Conservation (phyloP, 2,797 vertebrate genomes). For the Labeo calbasu region DNA sequence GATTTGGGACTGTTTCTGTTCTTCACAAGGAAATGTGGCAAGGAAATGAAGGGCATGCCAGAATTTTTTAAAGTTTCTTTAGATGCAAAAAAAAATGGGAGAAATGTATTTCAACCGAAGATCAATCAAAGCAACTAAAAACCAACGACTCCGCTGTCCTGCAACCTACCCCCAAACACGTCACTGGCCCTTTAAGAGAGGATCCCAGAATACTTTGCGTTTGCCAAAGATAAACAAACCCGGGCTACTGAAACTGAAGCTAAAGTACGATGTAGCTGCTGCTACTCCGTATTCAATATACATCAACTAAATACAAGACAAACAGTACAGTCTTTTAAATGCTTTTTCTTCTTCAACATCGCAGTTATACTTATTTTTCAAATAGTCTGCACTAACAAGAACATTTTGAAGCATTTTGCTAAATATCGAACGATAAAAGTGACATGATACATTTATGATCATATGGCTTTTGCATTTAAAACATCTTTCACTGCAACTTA, state of each 20-base stretch:
- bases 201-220: slow-evolving; percentile 43
- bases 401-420: background rate
- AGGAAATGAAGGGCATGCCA: background rate
- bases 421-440: background rate
- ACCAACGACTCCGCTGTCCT: background rate
- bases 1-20: background rate
- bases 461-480: background rate
- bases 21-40: background rate
- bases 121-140: background rate
- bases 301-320: background rate
- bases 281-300: background rate
- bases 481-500: background rate
- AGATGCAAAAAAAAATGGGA: background rate
- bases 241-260: background rate
- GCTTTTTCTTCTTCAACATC: background rate
- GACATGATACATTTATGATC: background rate
- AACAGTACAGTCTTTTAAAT: background rate
- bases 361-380: background rate
- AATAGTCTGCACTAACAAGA: background rate
- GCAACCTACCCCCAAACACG: background rate
- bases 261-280: background rate
- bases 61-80: background rate
- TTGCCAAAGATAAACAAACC: slow-evolving; percentile 15
- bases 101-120: background rate
- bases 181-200: slow-evolving; percentile 47